Base-by-base conservation (phyloP, 2,113 vertebrate species). In the Cisticola juncidis region DNA sequence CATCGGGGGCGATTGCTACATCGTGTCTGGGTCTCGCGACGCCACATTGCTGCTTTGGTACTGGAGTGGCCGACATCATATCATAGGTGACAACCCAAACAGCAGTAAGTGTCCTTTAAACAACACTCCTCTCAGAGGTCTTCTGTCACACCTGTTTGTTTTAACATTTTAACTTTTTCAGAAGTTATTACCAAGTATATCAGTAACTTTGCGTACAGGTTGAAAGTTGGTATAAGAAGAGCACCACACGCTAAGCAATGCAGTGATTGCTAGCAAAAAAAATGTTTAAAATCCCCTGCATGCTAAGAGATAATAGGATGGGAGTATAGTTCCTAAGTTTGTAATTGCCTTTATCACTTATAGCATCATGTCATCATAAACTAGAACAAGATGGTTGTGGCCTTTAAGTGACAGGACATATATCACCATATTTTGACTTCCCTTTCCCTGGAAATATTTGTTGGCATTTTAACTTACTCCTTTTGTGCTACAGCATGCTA, bases 1-100 rank as follows among this genome's bases (percentile, higher is more conserved):
- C 96, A 99, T 99, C 0, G 99, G 99, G 23, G 99, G 99, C 4
- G 99, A 99, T 86, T 99, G 99, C 97, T 99, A 99, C 97, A 99
- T 99, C 2, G 99, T 99, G 74, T 99, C 99, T 6, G 99, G 99
- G 13, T 99, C 99, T 40, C 98, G 99, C 3, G 99, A 99, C 0
- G 99, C 99, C 18, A 99, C 99, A 0, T 97, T 99, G 94, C 98
- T 99, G 68, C 98, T 99, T 62, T 99, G 99, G 99, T 99, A 99
- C 78, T 99, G 99, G 99, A 99, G 99, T 57, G 99, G 99, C 15
- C 97, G 99, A 22, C 99, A 99, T 90, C 99, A 99, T 51, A 99
- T 99, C 83, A 99, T 99, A 65, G 99, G 99, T 51, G 99, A 99
- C 98, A 99, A 99, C 95, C 99, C 99, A 22, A 99, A 99, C 45